Evolutionary conservation across 2,797 vertebrate species (phyloP).

Genomic region (Pyrocephalus nanus): DNA sequence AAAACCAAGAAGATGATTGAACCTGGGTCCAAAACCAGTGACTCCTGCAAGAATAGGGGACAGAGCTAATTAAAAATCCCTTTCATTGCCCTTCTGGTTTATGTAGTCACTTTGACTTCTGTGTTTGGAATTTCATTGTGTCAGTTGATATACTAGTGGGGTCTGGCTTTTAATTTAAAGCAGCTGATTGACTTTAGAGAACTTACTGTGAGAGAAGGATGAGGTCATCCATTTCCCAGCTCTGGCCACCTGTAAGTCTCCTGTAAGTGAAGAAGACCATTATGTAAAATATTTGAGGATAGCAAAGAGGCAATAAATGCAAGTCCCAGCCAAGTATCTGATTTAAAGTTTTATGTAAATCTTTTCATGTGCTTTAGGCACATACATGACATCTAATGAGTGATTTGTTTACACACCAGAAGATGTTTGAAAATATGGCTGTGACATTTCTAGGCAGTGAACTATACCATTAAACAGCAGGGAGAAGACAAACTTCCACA

Average conservation of each 20-base stretch:
- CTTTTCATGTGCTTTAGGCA: not conserved
- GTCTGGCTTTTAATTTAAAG: not conserved
- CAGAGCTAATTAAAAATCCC: not conserved
- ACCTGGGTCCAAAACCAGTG: not conserved
- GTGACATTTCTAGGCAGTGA: not conserved
- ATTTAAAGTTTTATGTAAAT: not conserved
- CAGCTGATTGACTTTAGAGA: not conserved
- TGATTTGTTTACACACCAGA: not conserved
- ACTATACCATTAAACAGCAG: not conserved
- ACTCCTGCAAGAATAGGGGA: not conserved
- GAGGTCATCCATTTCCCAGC: not conserved
- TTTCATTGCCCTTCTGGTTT: not conserved
- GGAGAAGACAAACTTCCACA: not conserved
- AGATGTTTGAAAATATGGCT: not conserved
- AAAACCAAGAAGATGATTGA: not conserved
- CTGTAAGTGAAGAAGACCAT: fast-evolving
- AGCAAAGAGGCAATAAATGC: not conserved
- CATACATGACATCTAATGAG: fast-evolving
- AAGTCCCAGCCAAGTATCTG: not conserved
- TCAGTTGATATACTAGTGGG: not conserved
- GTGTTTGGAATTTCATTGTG: not conserved
- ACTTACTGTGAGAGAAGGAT: not conserved
- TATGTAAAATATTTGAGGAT: not conserved
- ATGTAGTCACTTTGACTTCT: not conserved
- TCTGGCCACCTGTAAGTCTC: not conserved